Evolutionary conservation across 2,113 vertebrate genomes (phyloP).

Genomic region (Uria lomvia): DNA sequence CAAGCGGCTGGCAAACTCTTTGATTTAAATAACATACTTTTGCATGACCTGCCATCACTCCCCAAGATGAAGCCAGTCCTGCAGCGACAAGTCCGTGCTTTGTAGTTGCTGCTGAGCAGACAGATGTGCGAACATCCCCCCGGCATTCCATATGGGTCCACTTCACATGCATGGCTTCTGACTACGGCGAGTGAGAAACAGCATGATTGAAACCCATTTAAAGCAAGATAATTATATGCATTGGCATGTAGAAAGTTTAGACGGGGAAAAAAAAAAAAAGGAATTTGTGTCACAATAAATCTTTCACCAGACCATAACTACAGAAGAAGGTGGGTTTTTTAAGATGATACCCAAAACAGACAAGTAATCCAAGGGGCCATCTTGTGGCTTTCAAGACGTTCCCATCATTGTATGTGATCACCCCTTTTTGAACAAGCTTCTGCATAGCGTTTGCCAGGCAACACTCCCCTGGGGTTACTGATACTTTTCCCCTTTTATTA

Average conservation of each 20-base stretch:
- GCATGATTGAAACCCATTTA: slow-evolving; percentile 5
- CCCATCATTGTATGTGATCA: accelerated
- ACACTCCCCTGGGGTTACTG: not conserved
- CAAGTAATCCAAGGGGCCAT: not conserved
- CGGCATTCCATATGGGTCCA: slow-evolving; percentile 79
- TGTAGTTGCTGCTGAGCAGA: slow-evolving; percentile 92
- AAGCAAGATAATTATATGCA: not conserved
- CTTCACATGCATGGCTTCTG: slow-evolving; percentile 90
- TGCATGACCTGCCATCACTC: slow-evolving; percentile 90
- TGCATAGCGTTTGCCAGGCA: not conserved
- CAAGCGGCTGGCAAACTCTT: not conserved
- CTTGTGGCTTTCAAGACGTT: not conserved
- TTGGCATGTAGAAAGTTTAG: not conserved
- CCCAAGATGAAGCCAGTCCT: slow-evolving; percentile 88
- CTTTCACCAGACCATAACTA: not conserved
- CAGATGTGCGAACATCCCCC: slow-evolving; percentile 94
- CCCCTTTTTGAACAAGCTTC: not conserved
- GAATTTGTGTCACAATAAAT: not conserved
- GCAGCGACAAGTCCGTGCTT: slow-evolving; percentile 92
- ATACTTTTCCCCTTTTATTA: no score
- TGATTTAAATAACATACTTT: slow-evolving; percentile 85
- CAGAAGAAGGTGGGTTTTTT: not conserved
- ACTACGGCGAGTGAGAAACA: slow-evolving; percentile 73
- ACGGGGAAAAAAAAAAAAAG: not conserved
- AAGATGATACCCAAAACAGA: not conserved